Conservation (phyloP, 2,113 vertebrate genomes). For the Solea solea region DNA sequence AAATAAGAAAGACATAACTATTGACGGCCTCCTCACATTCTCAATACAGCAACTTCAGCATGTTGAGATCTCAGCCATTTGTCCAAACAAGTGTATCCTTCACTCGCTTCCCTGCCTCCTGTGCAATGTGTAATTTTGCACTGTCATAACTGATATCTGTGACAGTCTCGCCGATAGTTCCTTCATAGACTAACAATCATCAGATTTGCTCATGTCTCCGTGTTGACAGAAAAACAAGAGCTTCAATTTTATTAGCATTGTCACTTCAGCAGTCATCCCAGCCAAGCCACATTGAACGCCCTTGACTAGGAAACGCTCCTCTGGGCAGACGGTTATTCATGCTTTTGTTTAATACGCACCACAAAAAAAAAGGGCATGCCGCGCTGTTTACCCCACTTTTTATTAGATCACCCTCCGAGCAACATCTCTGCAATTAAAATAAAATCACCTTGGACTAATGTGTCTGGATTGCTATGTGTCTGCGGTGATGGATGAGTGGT, state of each 20-base stretch:
- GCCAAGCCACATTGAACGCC: constrained; percentile 46
- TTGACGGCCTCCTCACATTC: constrained; percentile 54
- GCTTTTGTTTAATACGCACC: constrained; percentile 38
- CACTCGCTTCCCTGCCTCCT: constrained; percentile 35
- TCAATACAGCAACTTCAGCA: constrained; percentile 62
- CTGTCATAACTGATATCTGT: constrained; percentile 76
- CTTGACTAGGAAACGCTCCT: constrained; percentile 47
- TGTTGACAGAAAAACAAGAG: constrained; percentile 76
- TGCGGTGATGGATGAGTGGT: constrained; percentile 44
- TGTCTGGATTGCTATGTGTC: constrained; percentile 40
- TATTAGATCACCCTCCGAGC: constrained; percentile 13
- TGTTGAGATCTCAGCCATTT: constrained; percentile 47
- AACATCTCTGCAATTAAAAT: constrained; percentile 44
- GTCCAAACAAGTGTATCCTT: constrained; percentile 69
- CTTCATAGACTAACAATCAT: constrained; percentile 79
- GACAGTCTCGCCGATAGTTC: constrained; percentile 72
- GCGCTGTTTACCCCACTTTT: constrained; percentile 8
- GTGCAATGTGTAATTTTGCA: constrained; percentile 74
- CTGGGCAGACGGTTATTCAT: constrained; percentile 39
- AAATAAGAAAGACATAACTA: constrained; percentile 65
- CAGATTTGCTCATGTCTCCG: constrained; percentile 76
- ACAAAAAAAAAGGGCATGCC: constrained; percentile 7
- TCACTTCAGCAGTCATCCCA: constrained; percentile 64
- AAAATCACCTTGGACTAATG: constrained; percentile 43
- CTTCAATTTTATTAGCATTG: constrained; percentile 66